Conservation (phyloP, 1,140 invertebrate genomes). For the Nephotettix cincticeps region DNA sequence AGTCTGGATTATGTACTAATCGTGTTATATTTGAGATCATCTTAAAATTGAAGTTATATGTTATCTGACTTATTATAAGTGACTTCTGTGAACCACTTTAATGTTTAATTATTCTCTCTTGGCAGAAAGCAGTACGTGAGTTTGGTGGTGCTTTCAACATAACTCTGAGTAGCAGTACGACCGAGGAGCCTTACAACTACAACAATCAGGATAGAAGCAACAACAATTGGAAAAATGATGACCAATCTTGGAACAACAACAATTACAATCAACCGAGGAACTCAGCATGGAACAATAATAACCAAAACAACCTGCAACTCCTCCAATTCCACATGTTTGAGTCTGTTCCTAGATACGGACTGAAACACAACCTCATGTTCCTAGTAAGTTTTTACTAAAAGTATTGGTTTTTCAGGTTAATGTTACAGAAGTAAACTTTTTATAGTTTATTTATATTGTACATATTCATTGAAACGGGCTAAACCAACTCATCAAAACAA, state of each 20-base stretch:
- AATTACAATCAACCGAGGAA: neutral
- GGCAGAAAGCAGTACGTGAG: neutral
- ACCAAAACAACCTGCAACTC: slow-evolving; percentile 40
- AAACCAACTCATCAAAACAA: too few relatives aligned
- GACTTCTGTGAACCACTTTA: too few relatives aligned
- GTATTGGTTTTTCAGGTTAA: too few relatives aligned
- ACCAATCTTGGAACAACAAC: slow-evolving; percentile 36
- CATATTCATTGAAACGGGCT: too few relatives aligned
- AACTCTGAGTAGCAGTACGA: neutral
- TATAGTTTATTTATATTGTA: too few relatives aligned
- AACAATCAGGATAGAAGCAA: neutral
- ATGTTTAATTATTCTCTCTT: too few relatives aligned
- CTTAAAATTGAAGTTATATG: too few relatives aligned
- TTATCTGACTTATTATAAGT: too few relatives aligned
- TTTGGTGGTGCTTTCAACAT: slow-evolving; percentile 9
- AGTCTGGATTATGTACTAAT: too few relatives aligned
- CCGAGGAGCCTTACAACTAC: neutral
- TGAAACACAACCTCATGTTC: slow-evolving; percentile 65
- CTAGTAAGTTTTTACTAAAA: slow-evolving; percentile 56
- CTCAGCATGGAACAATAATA: neutral
- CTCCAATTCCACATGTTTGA: slow-evolving; percentile 70
- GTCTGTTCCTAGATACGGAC: slow-evolving; percentile 64
- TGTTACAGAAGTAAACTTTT: too few relatives aligned
- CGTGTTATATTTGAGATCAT: too few relatives aligned
- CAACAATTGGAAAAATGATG: neutral